phyloP scores from a whole-genome alignment of 2,797 vertebrate species.

The Spea hammondii region DNA sequence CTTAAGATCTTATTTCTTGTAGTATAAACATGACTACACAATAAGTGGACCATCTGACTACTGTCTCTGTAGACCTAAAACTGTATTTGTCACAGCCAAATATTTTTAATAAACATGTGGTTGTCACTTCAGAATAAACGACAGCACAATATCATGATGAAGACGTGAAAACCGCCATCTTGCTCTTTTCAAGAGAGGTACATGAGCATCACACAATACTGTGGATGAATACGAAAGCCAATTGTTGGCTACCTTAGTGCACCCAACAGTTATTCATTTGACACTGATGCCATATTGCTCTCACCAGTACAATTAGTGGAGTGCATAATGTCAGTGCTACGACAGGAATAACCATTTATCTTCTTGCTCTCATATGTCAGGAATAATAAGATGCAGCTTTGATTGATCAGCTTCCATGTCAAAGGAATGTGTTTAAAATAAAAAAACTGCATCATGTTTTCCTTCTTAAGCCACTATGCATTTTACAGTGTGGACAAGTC shows the following conservation, averaged over 20 bases:
- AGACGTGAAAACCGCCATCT: slow-evolving; percentile 17
- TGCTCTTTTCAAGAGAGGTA: slow-evolving; percentile 15
- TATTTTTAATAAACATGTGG: slow-evolving; percentile 19
- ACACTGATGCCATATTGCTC: slow-evolving; percentile 26
- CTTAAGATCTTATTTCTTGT: not conserved
- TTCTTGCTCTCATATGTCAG: slow-evolving; percentile 61
- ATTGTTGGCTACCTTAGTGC: slow-evolving; percentile 42
- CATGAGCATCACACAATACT: slow-evolving; percentile 34
- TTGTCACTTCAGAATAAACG: slow-evolving; percentile 19
- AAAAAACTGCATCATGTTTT: slow-evolving; percentile 29
- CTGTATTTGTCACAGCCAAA: not conserved
- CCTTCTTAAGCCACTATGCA: slow-evolving; percentile 29
- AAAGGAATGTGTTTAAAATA: slow-evolving; percentile 9
- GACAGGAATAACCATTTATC: slow-evolving; percentile 21
- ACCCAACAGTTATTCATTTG: slow-evolving; percentile 26
- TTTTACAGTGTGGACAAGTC: slow-evolving; percentile 28
- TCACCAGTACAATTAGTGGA: slow-evolving; percentile 30
- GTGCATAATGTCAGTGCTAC: not conserved
- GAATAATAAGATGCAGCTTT: slow-evolving; percentile 62
- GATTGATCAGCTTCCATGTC: slow-evolving; percentile 53
- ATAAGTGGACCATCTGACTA: not conserved
- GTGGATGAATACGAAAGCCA: slow-evolving; percentile 46
- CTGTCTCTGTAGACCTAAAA: not conserved
- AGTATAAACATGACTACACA: not conserved
- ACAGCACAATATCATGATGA: slow-evolving; percentile 23